Evolutionary conservation across 2,797 vertebrate species (phyloP).

Genomic region (Halcyon chelicuti): DNA sequence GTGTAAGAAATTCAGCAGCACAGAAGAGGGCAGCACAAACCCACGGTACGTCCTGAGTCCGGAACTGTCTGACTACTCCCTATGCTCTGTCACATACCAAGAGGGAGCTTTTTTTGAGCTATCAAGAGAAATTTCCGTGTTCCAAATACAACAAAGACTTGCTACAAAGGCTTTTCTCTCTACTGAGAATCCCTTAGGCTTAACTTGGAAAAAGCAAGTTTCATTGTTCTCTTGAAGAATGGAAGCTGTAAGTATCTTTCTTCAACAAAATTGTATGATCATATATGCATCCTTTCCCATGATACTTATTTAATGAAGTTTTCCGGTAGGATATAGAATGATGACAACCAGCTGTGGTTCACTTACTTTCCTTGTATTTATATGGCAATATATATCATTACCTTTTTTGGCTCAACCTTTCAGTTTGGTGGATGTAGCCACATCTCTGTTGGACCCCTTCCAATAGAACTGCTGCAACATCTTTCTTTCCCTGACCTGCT

Average conservation of each 20-base stretch:
- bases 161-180: not conserved
- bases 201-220: not conserved
- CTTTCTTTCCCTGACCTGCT: not conserved
- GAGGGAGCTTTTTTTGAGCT: not conserved
- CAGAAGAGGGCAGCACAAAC: slow-evolving; percentile 74
- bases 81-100: not conserved
- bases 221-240: not conserved
- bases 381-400: not conserved
- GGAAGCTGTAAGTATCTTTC: not conserved
- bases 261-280: not conserved
- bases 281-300: not conserved
- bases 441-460: not conserved
- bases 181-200: not conserved
- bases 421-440: not conserved
- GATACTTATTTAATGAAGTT: not conserved
- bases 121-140: not conserved
- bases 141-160: not conserved
- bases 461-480: not conserved
- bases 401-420: not conserved
- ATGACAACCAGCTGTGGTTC: not conserved
- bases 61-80: not conserved
- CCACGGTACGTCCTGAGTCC: not conserved
- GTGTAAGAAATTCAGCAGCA: not conserved
- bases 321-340: not conserved
- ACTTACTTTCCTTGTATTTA: not conserved